Percentiles rank a stretch among this genome's conserved stretches.
These are phyloP conservation scores for Ophion costatus DNA, from an alignment of 2,888 invertebrate genomes.

Conservation along the genomic window DNA sequence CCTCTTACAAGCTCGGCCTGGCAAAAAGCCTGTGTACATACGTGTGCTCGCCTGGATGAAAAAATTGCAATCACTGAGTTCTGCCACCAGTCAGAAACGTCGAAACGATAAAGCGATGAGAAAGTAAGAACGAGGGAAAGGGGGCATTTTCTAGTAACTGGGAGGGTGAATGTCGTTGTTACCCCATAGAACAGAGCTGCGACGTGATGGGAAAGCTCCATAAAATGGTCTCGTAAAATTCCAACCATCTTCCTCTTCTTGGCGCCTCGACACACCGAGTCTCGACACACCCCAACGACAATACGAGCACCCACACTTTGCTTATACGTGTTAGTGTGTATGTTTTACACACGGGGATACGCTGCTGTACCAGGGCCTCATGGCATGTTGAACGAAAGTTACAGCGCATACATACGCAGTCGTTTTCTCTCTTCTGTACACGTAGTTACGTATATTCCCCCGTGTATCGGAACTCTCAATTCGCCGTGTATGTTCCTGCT, in stretches of 20 bases:
- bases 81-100: constrained; percentile 47
- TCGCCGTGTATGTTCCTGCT: constrained; percentile 14
- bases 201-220: constrained; percentile 55
- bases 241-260: constrained; percentile 44
- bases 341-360: constrained; percentile 11
- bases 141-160: constrained; percentile 23
- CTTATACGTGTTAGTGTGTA: not conserved
- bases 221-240: constrained; percentile 67
- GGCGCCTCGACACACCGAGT: constrained; percentile 20
- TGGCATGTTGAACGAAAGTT: constrained; percentile 38
- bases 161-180: constrained; percentile 50
- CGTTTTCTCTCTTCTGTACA: constrained; percentile 4
- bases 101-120: constrained; percentile 58
- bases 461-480: constrained; percentile 55
- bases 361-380: constrained; percentile 5
- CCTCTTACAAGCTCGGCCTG: no score
- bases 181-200: constrained; percentile 56
- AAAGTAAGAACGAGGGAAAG: constrained; percentile 14
- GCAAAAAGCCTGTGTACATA: no score
- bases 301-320: not conserved
- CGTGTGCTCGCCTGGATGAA: not conserved
- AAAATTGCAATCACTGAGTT: constrained; percentile 44
- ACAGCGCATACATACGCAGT: constrained; percentile 24
- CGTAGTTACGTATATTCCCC: constrained; percentile 38
- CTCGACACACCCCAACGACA: not conserved